A percentile compares a stretch with the other conserved stretches of the same genome.
These are phyloP conservation scores for Paradisaea rubra DNA, from an alignment of 2,113 vertebrate species.

Conservation along the genomic window DNA sequence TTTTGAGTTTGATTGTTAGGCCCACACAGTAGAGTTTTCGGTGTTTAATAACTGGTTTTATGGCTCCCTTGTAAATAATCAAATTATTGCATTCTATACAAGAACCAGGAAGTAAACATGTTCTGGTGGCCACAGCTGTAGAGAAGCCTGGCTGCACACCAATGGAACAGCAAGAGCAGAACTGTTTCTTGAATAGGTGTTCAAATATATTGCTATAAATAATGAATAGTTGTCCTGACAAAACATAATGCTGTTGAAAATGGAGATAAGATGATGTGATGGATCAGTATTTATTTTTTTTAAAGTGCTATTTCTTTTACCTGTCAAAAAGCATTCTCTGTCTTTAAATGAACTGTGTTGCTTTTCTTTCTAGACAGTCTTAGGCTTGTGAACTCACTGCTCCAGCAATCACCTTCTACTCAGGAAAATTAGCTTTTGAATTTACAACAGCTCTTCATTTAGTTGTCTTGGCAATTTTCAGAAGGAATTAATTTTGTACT, in stretches of 20 bases:
- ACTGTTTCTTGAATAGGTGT: not conserved
- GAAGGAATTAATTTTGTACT: not conserved
- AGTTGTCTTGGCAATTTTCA: not conserved
- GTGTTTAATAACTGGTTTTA: not conserved
- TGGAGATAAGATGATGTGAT: not conserved
- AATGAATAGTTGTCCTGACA: not conserved
- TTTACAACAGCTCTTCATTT: slow-evolving; percentile 1
- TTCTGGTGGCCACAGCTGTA: not conserved
- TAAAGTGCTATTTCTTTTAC: not conserved
- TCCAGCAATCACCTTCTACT: not conserved
- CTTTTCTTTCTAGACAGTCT: not conserved
- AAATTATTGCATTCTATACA: not conserved
- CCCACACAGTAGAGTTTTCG: not conserved
- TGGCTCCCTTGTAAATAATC: not conserved
- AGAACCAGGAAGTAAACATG: not conserved
- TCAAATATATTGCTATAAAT: not conserved
- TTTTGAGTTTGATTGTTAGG: not conserved
- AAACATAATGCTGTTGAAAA: not conserved
- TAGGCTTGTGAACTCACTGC: not conserved
- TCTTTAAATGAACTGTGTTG: not conserved
- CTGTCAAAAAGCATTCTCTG: not conserved
- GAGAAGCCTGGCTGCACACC: not conserved
- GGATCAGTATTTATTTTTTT: not conserved
- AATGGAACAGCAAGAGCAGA: not conserved
- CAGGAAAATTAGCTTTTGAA: not conserved